These are phyloP conservation scores for Miichthys miiuy DNA, from an alignment of 2,797 vertebrate genomes.

Conservation along the genomic window DNA sequence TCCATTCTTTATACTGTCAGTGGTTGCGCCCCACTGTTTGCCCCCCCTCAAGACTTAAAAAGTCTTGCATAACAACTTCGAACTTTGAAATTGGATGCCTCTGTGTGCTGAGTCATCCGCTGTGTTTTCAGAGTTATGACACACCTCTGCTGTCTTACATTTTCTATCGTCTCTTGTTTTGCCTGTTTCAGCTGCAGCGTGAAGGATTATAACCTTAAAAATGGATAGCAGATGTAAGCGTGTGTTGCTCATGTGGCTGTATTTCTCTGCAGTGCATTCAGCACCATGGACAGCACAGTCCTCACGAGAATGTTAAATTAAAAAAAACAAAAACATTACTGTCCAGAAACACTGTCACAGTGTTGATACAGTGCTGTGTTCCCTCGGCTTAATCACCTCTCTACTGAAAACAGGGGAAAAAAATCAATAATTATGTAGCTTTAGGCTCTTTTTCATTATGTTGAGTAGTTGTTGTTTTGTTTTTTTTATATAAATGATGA, in stretches of 20 bases:
- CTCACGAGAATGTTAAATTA: not conserved
- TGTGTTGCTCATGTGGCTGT: constrained; percentile 8
- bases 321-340: not conserved
- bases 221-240: constrained; percentile 14
- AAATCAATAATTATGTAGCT: constrained; percentile 59
- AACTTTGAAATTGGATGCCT: constrained; percentile 65
- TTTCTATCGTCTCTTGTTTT: constrained; percentile 15
- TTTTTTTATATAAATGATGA: constrained; percentile 22
- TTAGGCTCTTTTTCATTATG: constrained; percentile 50
- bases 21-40: constrained; percentile 36
- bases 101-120: constrained; percentile 73
- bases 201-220: constrained; percentile 14
- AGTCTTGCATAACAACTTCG: constrained; percentile 65
- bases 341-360: constrained; percentile 29
- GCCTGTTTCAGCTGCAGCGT: constrained; percentile 29
- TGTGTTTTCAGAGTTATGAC: constrained; percentile 37
- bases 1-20: no score
- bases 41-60: constrained; percentile 62
- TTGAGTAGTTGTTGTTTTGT: constrained; percentile 46
- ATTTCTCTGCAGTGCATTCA: constrained; percentile 66
- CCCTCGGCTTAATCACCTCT: constrained; percentile 39
- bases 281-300: constrained; percentile 82
- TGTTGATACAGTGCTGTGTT: constrained; percentile 26
- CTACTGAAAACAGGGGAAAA: constrained; percentile 16
- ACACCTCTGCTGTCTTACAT: constrained; percentile 45